phyloP scores from a whole-genome alignment of 2,797 vertebrate genomes.

The Microctenopoma stevenorrisi region DNA sequence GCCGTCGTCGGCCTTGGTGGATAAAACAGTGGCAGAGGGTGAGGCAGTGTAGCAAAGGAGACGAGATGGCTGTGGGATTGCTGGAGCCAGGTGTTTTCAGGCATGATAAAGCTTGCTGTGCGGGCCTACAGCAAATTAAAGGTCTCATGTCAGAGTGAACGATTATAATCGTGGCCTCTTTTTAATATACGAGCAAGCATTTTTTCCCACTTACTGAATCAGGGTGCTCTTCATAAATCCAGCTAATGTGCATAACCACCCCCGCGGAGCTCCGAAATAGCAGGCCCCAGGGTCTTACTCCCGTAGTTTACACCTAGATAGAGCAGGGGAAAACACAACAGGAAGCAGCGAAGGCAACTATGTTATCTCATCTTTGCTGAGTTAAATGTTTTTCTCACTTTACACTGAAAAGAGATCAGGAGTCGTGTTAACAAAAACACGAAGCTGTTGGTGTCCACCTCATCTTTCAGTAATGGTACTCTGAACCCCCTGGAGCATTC shows the following conservation, averaged over 20 bases:
- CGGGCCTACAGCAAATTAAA: slow-evolving; percentile 85
- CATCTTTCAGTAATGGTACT: slow-evolving; percentile 61
- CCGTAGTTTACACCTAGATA: slow-evolving; percentile 50
- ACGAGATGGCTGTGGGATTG: slow-evolving; percentile 70
- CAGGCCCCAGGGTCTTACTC: slow-evolving; percentile 60
- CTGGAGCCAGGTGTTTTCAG: slow-evolving; percentile 86
- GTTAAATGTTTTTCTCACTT: slow-evolving; percentile 78
- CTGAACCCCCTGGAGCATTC: slow-evolving; percentile 72
- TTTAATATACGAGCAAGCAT: slow-evolving; percentile 84
- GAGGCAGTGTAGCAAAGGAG: slow-evolving; percentile 66
- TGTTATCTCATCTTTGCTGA: slow-evolving; percentile 79
- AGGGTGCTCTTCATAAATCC: slow-evolving; percentile 82
- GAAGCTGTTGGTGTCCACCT: slow-evolving; percentile 40
- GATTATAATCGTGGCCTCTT: slow-evolving; percentile 83
- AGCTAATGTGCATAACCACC: slow-evolving; percentile 79
- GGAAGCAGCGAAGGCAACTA: slow-evolving; percentile 53
- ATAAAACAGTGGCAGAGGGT: slow-evolving; percentile 51
- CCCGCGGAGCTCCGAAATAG: slow-evolving; percentile 69
- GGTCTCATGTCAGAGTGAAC: slow-evolving; percentile 80
- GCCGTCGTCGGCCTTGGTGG: slow-evolving; percentile 60
- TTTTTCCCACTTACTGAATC: slow-evolving; percentile 81
- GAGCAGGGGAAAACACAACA: slow-evolving; percentile 55
- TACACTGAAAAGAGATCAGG: slow-evolving; percentile 58
- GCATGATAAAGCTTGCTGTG: slow-evolving; percentile 87
- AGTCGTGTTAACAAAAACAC: slow-evolving; percentile 71